phyloP scores from a whole-genome alignment of 2,888 invertebrate species.

The Tricholauxania praeusta region DNA sequence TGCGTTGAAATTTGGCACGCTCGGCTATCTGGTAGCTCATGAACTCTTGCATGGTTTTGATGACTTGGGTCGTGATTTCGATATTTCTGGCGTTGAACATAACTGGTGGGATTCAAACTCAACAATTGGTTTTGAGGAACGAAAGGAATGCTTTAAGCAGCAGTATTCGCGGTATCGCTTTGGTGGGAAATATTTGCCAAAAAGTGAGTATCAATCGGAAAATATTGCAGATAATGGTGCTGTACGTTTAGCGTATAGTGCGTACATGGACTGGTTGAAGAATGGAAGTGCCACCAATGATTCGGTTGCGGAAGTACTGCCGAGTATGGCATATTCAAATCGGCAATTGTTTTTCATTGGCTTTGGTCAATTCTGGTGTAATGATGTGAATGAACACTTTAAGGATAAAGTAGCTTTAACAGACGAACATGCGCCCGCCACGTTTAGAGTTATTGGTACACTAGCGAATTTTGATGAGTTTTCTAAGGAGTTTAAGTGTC shows the following conservation, averaged over 20 bases:
- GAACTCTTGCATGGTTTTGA: slow-evolving; percentile 60
- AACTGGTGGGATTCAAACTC: slow-evolving; percentile 59
- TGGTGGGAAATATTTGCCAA: slow-evolving; percentile 54
- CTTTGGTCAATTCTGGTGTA: slow-evolving; percentile 61
- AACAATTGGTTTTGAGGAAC: slow-evolving; percentile 51
- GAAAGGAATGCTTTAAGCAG: slow-evolving; percentile 56
- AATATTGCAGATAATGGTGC: slow-evolving; percentile 64
- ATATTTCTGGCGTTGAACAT: slow-evolving; percentile 45
- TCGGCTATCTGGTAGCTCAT: slow-evolving; percentile 60
- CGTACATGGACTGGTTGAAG: slow-evolving; percentile 55
- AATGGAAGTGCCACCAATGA: slow-evolving; percentile 26
- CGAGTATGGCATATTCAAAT: slow-evolving; percentile 54
- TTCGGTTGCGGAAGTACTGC: slow-evolving; percentile 44
- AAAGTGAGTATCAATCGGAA: slow-evolving; percentile 56
- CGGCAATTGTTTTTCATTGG: slow-evolving; percentile 61
- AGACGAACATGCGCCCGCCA: slow-evolving; percentile 52
- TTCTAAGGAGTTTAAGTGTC: slow-evolving; percentile 55
- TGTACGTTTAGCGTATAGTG: slow-evolving; percentile 60
- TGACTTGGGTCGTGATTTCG: slow-evolving; percentile 51
- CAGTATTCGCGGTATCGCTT: slow-evolving; percentile 59
- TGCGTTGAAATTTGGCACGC: slow-evolving; percentile 59
- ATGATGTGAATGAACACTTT: slow-evolving; percentile 53
- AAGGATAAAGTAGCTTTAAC: slow-evolving; percentile 58
- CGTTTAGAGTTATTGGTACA: slow-evolving; percentile 58
- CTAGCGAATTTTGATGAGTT: slow-evolving; percentile 58